Percentiles rank a stretch among this genome's conserved stretches.
Evolutionary conservation across 37 sponge, comb jelly and placozoan species (phyloP).

Genomic region (Agelas oroides): DNA sequence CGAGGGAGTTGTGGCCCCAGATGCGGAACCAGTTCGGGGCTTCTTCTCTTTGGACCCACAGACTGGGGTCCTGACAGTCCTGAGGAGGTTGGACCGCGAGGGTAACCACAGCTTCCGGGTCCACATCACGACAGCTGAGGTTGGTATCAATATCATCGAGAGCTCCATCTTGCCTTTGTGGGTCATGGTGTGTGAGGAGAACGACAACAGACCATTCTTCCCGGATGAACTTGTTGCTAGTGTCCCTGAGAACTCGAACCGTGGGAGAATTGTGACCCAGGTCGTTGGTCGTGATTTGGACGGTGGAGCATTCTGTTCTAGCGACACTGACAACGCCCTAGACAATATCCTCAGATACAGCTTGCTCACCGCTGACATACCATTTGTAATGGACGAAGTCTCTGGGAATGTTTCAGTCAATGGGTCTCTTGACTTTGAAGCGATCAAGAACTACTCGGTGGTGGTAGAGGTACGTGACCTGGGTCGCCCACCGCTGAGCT

Average conservation of each 20-base stretch:
- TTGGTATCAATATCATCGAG: neutral
- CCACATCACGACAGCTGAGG: constrained; percentile 20
- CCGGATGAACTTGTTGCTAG: neutral
- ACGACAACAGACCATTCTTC: constrained; percentile 77
- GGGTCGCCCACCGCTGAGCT: constrained; percentile 42
- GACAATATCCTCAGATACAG: constrained; percentile 36
- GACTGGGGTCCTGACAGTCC: constrained; percentile 41
- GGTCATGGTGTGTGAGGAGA: constrained; percentile 76
- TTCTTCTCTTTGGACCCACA: constrained; percentile 46
- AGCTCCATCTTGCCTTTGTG: neutral
- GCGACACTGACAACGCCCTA: constrained; percentile 17
- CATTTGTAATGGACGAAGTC: constrained; percentile 21
- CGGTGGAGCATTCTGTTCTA: constrained; percentile 54
- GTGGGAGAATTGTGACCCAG: constrained; percentile 27
- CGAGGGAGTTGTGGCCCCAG: neutral
- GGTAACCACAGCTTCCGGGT: constrained; percentile 31
- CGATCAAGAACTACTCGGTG: constrained; percentile 13
- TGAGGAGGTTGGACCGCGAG: constrained; percentile 45
- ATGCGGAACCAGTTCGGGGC: neutral
- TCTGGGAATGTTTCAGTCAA: constrained; percentile 61
- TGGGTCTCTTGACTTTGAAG: constrained; percentile 61
- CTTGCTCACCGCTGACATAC: constrained; percentile 34
- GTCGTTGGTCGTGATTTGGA: constrained; percentile 47
- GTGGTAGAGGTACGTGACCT: constrained; percentile 48
- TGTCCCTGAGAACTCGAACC: constrained; percentile 38